Evolutionary conservation across 2,888 invertebrate genomes (phyloP).

Genomic region (Lagria hirta): DNA sequence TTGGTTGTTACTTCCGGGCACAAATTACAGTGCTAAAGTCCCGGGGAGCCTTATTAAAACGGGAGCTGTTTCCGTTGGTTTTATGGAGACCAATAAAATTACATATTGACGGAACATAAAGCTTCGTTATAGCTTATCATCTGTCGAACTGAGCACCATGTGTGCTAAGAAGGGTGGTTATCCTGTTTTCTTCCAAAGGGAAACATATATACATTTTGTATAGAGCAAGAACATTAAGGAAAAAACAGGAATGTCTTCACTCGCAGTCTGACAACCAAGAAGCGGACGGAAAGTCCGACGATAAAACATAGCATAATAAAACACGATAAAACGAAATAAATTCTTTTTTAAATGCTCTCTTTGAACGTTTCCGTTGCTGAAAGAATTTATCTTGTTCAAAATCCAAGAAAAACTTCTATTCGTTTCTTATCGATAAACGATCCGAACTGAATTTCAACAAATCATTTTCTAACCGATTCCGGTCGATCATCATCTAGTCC

Average conservation of each 20-base stretch:
- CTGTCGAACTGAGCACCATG: conserved; percentile 1
- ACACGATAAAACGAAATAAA: conserved; percentile 20
- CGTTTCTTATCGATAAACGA: conserved; percentile 6
- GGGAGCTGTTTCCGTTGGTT: conserved; percentile 9
- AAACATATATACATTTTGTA: conserved; percentile 12
- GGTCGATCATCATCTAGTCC: too few species aligned
- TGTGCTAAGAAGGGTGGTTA: conserved; percentile 7
- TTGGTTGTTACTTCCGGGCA: too few species aligned
- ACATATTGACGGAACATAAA: conserved; percentile 9
- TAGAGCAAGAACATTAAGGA: conserved; percentile 15
- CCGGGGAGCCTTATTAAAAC: conserved; percentile 1
- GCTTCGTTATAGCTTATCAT: conserved; percentile 10
- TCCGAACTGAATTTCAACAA: conserved; percentile 6
- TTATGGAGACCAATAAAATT: conserved; percentile 15
- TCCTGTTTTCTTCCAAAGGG: background rate
- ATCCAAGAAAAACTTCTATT: conserved; percentile 6
- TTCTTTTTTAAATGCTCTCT: conserved; percentile 20
- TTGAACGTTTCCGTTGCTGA: conserved; percentile 11
- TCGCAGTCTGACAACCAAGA: conserved; percentile 12
- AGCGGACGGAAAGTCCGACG: conserved; percentile 14
- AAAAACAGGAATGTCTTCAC: conserved; percentile 14
- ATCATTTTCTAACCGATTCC: conserved; percentile 1
- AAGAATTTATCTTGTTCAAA: conserved; percentile 16
- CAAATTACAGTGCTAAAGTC: too few species aligned
- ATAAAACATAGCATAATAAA: conserved; percentile 20